Conservation (phyloP, 2,797 vertebrate species). For the Lagocephalus sceleratus region DNA sequence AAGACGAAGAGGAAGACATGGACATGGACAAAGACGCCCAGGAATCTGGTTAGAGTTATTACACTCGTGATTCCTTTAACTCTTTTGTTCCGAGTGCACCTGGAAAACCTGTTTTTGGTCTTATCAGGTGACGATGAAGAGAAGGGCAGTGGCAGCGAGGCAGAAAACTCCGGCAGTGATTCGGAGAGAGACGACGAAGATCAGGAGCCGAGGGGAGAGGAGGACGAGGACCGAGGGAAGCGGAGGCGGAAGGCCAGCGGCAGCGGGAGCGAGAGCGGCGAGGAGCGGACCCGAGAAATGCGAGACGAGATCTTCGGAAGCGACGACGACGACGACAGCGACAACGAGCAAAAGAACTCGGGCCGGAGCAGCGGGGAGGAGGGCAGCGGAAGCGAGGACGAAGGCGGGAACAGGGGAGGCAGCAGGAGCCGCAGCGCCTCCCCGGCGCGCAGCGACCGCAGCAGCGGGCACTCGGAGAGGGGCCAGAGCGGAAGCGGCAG, state of each 20-base stretch:
- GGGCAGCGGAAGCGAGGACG: slow-evolving; percentile 68
- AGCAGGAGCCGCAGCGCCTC: slow-evolving; percentile 78
- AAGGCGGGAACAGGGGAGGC: slow-evolving; percentile 58
- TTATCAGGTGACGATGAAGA: slow-evolving; percentile 83
- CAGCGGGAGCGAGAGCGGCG: slow-evolving; percentile 79
- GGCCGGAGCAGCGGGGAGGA: slow-evolving; percentile 71
- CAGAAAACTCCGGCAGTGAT: slow-evolving; percentile 80
- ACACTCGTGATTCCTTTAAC: not conserved
- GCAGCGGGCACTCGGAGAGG: slow-evolving; percentile 83
- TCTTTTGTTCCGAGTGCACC: not conserved
- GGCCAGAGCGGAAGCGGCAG: slow-evolving; percentile 78
- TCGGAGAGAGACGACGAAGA: slow-evolving; percentile 80
- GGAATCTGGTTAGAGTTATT: slow-evolving; percentile 75
- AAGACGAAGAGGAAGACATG: slow-evolving; percentile 93
- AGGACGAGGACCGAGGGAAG: slow-evolving; percentile 60
- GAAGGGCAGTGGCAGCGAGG: slow-evolving; percentile 87
- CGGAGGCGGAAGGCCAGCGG: slow-evolving; percentile 62
- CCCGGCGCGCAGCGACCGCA: slow-evolving; percentile 77
- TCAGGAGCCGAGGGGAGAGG: slow-evolving; percentile 49
- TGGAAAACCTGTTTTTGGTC: not conserved
- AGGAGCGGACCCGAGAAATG: slow-evolving; percentile 78
- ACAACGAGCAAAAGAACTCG: slow-evolving; percentile 70
- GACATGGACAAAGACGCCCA: slow-evolving; percentile 83
- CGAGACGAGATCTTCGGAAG: slow-evolving; percentile 89
- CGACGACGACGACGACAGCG: slow-evolving; percentile 81